Evolutionary conservation across 1,140 invertebrate species (phyloP), one percentile per base, ranked within the genome.

Genomic region (Galleria mellonella): DNA sequence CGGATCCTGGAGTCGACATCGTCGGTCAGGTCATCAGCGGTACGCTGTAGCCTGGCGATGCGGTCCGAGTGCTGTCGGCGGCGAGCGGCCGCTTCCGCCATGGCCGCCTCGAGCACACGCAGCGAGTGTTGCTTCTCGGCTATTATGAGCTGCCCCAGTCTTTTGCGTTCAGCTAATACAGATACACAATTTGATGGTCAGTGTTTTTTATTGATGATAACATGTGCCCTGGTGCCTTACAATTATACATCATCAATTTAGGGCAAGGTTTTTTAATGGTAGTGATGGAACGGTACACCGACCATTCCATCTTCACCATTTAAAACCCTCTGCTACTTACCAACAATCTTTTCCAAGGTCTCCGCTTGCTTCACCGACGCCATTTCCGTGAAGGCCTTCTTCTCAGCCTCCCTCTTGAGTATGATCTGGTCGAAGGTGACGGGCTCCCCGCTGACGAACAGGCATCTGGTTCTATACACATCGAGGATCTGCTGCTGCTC

Each of bases 401-500:
- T 72, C 47, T 87, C 83, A 0, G 83, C 79, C 15, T 87, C 85
- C 15, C 63, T 60, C 42, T 81, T 79, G 4, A 87, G 42, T 32
- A 86, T 42, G 12, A 87, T 73, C 44, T 82, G 75, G 15, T 81
- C 63, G 43, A 86, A 83, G 2, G 79, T 79, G 4, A 79, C 77
- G 0, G 70, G 72, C 38, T 86, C 77, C 0, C 83, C 83, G 51
- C 75, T 75, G 0, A 86, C 86, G 51, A 86, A 87, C 11, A 86
- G 56, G 36, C 83, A 87, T 12, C 83, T 57, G 1, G 82, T 86
- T 14, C 83, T 51, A 44, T 89, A 90, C 10, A 87, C 78, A 23
- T 87, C 77, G 14, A 88, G 84, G 17, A 87, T 67, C 40, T 77
- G 71, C 23, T 87, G 79, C 38, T 90, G 88, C 0, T 87, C 75